These are phyloP conservation scores for Pangasianodon gigas DNA, from an alignment of 2,113 vertebrate genomes.

Conservation along the genomic window DNA sequence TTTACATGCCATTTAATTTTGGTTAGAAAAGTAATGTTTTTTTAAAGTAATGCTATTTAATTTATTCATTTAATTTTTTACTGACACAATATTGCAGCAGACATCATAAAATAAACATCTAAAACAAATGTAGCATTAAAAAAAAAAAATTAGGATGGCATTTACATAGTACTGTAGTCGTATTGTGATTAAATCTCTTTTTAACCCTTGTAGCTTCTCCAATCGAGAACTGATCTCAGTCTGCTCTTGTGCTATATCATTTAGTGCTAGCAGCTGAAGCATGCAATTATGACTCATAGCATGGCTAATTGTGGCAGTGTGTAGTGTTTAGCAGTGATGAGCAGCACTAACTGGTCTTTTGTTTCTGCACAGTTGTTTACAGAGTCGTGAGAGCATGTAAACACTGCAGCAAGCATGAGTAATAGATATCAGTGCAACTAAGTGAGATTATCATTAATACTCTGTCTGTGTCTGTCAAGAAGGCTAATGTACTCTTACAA, in stretches of 20 bases:
- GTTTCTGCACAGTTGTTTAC: constrained; percentile 40
- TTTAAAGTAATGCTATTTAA: no score
- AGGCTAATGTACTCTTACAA: background rate
- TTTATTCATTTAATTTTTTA: background rate
- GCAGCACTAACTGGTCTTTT: constrained; percentile 34
- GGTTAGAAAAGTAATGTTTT: background rate
- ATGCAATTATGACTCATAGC: constrained; percentile 42
- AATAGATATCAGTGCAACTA: constrained; percentile 26
- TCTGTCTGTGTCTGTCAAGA: constrained; percentile 20
- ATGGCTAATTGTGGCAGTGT: constrained; percentile 35
- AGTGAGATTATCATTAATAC: constrained; percentile 35
- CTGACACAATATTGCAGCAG: background rate
- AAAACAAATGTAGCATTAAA: no score
- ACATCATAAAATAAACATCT: background rate
- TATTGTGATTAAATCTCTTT: background rate
- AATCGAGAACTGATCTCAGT: background rate
- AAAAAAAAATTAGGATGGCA: background rate
- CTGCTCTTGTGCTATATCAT: constrained; percentile 22
- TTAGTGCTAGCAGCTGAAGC: constrained; percentile 40
- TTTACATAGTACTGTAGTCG: background rate
- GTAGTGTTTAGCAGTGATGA: constrained; percentile 44
- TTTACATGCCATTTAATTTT: background rate
- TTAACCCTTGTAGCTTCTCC: constrained; percentile 3
- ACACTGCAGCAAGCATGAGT: constrained; percentile 35
- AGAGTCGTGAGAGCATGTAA: constrained; percentile 32